A percentile compares a stretch with the other conserved stretches of the same genome.
Evolutionary conservation across 2,797 vertebrate genomes (phyloP).

Genomic region (Threskiornis aethiopicus): DNA sequence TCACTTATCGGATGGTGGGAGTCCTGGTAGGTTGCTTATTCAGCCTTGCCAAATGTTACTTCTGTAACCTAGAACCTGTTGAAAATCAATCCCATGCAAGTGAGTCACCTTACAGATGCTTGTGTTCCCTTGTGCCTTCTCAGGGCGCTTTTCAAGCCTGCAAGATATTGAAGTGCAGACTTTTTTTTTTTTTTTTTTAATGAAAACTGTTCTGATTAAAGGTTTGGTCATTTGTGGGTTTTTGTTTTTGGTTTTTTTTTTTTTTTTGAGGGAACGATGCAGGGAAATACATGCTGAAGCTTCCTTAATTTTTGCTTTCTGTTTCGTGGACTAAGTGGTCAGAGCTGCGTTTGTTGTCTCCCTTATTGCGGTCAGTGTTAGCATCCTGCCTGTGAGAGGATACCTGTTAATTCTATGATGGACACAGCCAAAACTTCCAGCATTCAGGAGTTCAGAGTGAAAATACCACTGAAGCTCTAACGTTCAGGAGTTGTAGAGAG

Average conservation of each 20-base stretch:
- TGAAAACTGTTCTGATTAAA: neutral
- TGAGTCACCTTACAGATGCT: neutral
- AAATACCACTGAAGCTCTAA: fast-evolving
- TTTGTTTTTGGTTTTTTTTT: neutral
- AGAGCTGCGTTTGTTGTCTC: too few relatives aligned
- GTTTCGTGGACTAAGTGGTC: fast-evolving
- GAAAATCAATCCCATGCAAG: neutral
- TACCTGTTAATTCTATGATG: neutral
- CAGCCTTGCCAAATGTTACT: neutral
- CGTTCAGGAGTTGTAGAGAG: fast-evolving
- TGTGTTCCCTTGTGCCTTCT: neutral
- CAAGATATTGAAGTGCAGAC: neutral
- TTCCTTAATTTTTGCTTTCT: neutral
- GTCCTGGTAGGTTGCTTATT: neutral
- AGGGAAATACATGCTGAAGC: fast-evolving
- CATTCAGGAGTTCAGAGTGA: neutral
- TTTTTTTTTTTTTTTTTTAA: neutral
- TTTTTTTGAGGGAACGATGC: neutral
- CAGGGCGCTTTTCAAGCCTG: neutral
- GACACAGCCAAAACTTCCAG: neutral
- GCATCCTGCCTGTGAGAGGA: neutral
- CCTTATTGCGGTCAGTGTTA: neutral
- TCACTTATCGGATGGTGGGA: neutral
- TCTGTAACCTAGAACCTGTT: neutral
- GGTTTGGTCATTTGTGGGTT: neutral